phyloP scores from a whole-genome alignment of 2,113 vertebrate species.

The Poeciliopsis turrubarensis region DNA sequence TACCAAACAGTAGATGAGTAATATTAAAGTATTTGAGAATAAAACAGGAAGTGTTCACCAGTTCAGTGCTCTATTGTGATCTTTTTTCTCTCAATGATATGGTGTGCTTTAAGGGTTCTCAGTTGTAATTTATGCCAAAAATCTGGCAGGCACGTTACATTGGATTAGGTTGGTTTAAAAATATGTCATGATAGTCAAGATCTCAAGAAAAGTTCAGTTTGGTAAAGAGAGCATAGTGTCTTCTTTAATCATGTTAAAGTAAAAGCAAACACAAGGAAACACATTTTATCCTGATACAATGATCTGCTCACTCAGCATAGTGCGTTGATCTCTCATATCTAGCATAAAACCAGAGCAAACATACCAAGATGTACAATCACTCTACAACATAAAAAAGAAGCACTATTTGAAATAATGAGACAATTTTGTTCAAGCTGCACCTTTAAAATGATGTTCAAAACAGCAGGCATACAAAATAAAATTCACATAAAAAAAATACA shows the following conservation, averaged over 20 bases:
- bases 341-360: constrained; percentile 62
- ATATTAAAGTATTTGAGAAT: not conserved
- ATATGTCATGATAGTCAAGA: not conserved
- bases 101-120: not conserved
- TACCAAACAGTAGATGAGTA: too few species aligned
- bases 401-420: constrained; percentile 33
- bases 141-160: too few species aligned
- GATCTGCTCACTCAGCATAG: constrained; percentile 17
- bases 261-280: constrained; percentile 40
- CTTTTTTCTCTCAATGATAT: not conserved
- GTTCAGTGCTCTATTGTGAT: not conserved
- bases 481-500: constrained; percentile 41
- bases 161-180: too few species aligned
- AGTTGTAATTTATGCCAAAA: too few species aligned
- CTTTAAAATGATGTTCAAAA: constrained; percentile 40
- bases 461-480: constrained; percentile 32
- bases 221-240: not conserved
- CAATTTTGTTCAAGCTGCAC: constrained; percentile 27
- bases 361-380: constrained; percentile 36
- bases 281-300: constrained; percentile 43
- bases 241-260: not conserved
- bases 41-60: too few species aligned
- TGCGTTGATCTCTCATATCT: constrained; percentile 33
- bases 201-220: not conserved
- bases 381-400: constrained; percentile 33